These are phyloP conservation scores for Amphiprion percula DNA, from an alignment of 2,113 vertebrate genomes.

Conservation along the genomic window DNA sequence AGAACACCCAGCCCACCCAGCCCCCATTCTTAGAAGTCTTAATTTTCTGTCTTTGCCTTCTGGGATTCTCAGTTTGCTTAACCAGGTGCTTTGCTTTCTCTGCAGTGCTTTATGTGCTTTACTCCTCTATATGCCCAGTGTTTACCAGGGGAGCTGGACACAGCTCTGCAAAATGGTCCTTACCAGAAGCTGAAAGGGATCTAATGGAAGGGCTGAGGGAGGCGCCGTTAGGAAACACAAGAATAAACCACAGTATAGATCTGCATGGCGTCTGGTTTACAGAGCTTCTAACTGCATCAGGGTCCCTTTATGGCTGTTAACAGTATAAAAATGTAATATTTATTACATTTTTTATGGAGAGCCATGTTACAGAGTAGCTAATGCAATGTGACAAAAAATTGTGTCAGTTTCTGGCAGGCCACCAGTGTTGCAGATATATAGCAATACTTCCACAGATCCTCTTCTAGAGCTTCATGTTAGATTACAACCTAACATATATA, in stretches of 20 bases:
- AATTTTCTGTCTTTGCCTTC: neutral
- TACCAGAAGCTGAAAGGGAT: slow-evolving; percentile 62
- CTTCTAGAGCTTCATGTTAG: neutral
- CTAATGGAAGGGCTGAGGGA: slow-evolving; percentile 75
- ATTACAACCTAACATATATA: neutral
- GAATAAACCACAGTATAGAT: slow-evolving; percentile 53
- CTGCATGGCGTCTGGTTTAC: slow-evolving; percentile 23
- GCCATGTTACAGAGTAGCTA: neutral
- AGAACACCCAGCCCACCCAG: neutral
- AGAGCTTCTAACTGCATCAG: slow-evolving; percentile 18
- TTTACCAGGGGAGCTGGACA: slow-evolving; percentile 48
- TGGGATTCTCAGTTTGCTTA: slow-evolving; percentile 22
- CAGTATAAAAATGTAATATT: slow-evolving; percentile 26
- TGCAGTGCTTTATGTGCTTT: slow-evolving; percentile 29
- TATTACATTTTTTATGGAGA: slow-evolving; percentile 34
- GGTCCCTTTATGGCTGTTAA: slow-evolving; percentile 28
- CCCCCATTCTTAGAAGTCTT: neutral
- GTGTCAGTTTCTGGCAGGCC: neutral
- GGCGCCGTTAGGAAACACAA: slow-evolving; percentile 59
- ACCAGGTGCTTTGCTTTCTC: slow-evolving; percentile 24
- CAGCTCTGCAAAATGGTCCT: slow-evolving; percentile 50
- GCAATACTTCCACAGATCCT: neutral
- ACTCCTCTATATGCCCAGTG: slow-evolving; percentile 27
- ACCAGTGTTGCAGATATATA: neutral
- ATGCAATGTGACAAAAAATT: slow-evolving; percentile 8